A percentile compares a stretch with the other conserved stretches of the same genome.
Evolutionary conservation across 2,113 vertebrate genomes (phyloP).

Genomic region (Pelecanus crispus): DNA sequence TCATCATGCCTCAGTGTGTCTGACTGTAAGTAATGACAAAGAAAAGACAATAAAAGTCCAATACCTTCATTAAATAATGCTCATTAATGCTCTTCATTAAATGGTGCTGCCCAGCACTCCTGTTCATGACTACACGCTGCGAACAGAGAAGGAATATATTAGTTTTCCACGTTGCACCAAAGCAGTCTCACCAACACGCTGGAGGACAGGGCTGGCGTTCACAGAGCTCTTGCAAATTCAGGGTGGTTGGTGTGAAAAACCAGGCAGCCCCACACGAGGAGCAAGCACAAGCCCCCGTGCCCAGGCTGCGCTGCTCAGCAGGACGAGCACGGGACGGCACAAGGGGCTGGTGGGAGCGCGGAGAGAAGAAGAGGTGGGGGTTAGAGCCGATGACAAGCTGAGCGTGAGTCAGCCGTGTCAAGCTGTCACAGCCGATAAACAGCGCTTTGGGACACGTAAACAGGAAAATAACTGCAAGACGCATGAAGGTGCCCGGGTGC

Average conservation of each 20-base stretch:
- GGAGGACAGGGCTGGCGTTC: background rate
- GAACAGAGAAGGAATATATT: background rate
- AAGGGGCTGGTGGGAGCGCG: background rate
- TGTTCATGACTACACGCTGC: background rate
- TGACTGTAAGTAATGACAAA: background rate
- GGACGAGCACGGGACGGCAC: rapidly evolving
- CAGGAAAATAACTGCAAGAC: background rate
- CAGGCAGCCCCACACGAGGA: background rate
- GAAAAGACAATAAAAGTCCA: background rate
- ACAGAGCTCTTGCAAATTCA: rapidly evolving
- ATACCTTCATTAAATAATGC: background rate
- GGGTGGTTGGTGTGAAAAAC: background rate
- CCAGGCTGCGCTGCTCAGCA: background rate
- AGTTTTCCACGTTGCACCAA: background rate
- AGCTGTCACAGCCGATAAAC: background rate
- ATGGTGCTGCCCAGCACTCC: background rate
- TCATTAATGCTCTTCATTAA: background rate
- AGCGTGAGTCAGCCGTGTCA: background rate
- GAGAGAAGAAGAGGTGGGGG: background rate
- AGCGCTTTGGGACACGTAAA: rapidly evolving
- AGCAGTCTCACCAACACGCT: background rate
- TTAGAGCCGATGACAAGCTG: background rate
- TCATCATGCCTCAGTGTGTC: background rate
- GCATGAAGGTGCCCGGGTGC: background rate
- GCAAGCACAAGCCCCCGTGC: background rate